Base-by-base conservation (phyloP, 2,113 vertebrate genomes). In the Triplophysa dalaica region DNA sequence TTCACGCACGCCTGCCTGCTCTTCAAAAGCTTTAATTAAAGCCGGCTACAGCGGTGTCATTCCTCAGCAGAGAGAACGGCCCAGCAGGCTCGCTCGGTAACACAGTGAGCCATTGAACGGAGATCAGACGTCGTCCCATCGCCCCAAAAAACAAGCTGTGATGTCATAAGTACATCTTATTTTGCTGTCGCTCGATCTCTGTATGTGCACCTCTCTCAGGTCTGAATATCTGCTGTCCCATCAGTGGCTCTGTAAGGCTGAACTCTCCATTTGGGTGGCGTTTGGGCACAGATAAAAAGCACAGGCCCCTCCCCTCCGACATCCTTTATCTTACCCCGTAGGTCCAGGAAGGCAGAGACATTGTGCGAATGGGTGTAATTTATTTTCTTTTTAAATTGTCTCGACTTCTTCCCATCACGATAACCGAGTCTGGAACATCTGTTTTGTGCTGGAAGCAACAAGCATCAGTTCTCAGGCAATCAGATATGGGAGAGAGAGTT, bases 351-450 rank as follows among this genome's bases (percentile, higher is more conserved):
- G 87, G 87, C 85, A 21, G 75, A 85, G 87, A 87, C 87, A 82
- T 68, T 86, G 86, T 52, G 79, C 87, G 86, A 81, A 87, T 88
- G 82, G 75, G 80, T 74, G 83, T 91, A 84, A 92, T 93, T 92
- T 92, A 91, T 89, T 88, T 89, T 90, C 87, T 91, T 91, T 92
- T 90, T 90, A 90, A 91, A 91, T 90, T 90, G 89, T 90, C 87
- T 90, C 86, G 83, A 86, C 87, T 73, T 90, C 89, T 89, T 90
- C 87, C 88, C 80, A 86, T 92, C 88, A 83, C 88, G 89, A 93
- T 91, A 91, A 91, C 89, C 86, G 83, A 70, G 76, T 75, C 74
- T 81, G 83, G 86, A 89, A 90, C 90, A 92, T 93, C 91, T 93
- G 91, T 90, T 93, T 87, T 85, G 85, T 87, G 88, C 89, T 86